Evolutionary conservation across 2,797 vertebrate species (phyloP), one percentile per base, ranked within the genome.

Genomic region (Petrocephalus sullivani): DNA sequence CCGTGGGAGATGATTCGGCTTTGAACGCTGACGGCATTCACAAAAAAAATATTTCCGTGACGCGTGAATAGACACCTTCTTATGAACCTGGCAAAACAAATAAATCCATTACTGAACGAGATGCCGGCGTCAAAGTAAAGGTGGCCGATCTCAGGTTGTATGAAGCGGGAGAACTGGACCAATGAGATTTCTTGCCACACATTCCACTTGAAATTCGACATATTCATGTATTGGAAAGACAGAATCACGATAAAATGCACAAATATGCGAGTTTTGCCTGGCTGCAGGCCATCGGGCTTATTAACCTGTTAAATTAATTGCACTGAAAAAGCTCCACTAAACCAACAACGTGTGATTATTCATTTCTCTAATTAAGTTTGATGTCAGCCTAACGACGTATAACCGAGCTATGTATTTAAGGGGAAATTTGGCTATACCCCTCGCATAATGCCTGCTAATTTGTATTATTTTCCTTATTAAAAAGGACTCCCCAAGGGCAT

Each of bases 261-360:
- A 64, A n/a, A 88, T 84, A 54, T 58, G 49, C 12, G 23, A 84
- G 58, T 75, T 88, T 60, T 60, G 21, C 85, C 83, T 86, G 87
- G 28, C 75, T 84, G 89, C 60, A 88, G 88, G 88, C 83, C 89
- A 90, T 85, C 23, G 1, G 56, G 88, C 85, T 90, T 87, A 89
- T 91, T 90, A 90, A 87, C 89, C 89, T 90, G 89, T 88, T 90
- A 88, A 90, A 91, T 33, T 89, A 87, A 87, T 91, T 91, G 90
- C 67, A 49, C 86, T 89, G 87, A 89, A 90, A 90, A 86, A 87
- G 88, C 82, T 89, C 57, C 75, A 21, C 85, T 90, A 89, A 89
- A 89, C 88, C 89, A 91, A 67, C 86, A 86, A 88, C 86, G 8
- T 2, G 88, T 89, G 78, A 54, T 90, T 91, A 87, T 89, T 90